A percentile compares a stretch with the other conserved stretches of the same genome.
Evolutionary conservation across 2,888 invertebrate genomes (phyloP).

Genomic region (Limnephilus lunatus): DNA sequence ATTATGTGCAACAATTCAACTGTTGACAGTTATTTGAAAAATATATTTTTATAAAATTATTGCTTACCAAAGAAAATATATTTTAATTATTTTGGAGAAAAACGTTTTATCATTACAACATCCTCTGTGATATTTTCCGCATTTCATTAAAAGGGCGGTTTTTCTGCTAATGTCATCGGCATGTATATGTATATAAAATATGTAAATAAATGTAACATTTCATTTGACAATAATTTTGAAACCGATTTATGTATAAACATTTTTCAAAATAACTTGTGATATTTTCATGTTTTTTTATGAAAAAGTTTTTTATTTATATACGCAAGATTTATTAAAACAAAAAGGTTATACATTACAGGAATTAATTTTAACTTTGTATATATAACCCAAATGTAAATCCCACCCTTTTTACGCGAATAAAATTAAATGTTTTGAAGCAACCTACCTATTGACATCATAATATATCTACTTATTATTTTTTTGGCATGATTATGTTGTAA

Average conservation of each 20-base stretch:
- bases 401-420: not conserved
- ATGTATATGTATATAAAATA: not conserved
- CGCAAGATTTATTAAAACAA: not conserved
- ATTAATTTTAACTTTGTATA: too few relatives aligned
- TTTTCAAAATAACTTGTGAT: conserved; percentile 18
- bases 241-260: conserved; percentile 2
- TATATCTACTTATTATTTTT: not conserved
- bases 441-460: not conserved
- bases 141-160: not conserved
- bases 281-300: not conserved
- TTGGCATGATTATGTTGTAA: too few relatives aligned
- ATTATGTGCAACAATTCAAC: not conserved
- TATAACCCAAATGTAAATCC: too few relatives aligned
- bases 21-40: too few relatives aligned
- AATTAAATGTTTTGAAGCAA: not conserved
- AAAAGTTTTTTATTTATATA: conserved; percentile 6
- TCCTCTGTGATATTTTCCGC: not conserved
- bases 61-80: not conserved
- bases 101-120: not conserved
- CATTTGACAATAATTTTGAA: too few relatives aligned
- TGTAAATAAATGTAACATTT: too few relatives aligned
- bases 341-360: not conserved
- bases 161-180: not conserved
- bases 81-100: not conserved
- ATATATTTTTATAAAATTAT: too few relatives aligned